Percentiles rank a stretch among this genome's conserved stretches.
Evolutionary conservation across 2,797 vertebrate species (phyloP).

Genomic region (Platalea minor): DNA sequence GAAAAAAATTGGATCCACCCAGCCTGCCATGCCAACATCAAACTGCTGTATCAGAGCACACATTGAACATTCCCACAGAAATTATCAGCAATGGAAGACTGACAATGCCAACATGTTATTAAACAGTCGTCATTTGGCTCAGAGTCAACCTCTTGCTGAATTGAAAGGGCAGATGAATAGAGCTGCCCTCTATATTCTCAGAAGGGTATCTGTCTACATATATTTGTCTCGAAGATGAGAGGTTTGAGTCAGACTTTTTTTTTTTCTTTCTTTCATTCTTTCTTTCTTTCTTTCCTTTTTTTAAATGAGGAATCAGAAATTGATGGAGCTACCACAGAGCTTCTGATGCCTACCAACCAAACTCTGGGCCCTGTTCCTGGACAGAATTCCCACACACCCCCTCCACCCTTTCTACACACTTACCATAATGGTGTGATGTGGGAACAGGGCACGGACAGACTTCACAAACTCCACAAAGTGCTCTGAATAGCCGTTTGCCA

Average conservation of each 20-base stretch:
- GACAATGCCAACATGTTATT: neutral
- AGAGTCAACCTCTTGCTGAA: neutral
- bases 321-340: neutral
- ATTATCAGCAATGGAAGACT: neutral
- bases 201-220: neutral
- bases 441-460: slow-evolving; percentile 87
- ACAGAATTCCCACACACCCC: neutral
- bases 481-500: slow-evolving; percentile 97
- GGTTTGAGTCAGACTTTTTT: neutral
- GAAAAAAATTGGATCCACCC: neutral
- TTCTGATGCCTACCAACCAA: neutral
- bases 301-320: neutral
- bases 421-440: slow-evolving; percentile 98
- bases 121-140: neutral
- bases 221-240: neutral
- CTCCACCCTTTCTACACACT: slow-evolving; percentile 13
- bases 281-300: neutral
- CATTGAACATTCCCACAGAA: neutral
- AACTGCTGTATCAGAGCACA: neutral
- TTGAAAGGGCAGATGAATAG: neutral
- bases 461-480: slow-evolving; percentile 98
- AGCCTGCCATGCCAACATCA: neutral
- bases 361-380: neutral
- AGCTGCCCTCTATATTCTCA: neutral
- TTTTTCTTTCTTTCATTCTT: too few relatives aligned